Evolutionary conservation across 2,888 invertebrate species (phyloP), one percentile per base, ranked within the genome.

Genomic region (Pseudococcus longispinus): DNA sequence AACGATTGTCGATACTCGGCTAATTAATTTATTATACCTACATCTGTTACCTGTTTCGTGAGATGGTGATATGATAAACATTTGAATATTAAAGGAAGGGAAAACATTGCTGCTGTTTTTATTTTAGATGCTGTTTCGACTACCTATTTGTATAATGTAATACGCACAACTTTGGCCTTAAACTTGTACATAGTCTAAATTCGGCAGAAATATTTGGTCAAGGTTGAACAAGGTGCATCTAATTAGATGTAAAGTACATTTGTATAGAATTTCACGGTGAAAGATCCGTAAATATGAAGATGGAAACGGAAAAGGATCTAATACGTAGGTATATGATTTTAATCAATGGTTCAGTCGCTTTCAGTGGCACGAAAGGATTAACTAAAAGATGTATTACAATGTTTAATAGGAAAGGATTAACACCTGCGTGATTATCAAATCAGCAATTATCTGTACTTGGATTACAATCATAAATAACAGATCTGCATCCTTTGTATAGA

Each of bases 191-290:
- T 32, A 32, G 32, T 32, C 60, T 60, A 60, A 60, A 70, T 29
- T 70, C 70, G 70, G 29, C 23, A 70, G 13, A 29, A 70, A 70
- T 70, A 70, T 70, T 70, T 70, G 70, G 70, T 70, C 70, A 70
- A 29, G 70, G 70, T 70, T 70, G 15, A 29, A 29, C 29, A 1
- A 13, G 13, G 15, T 70, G 29, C 29, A 70, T 29, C 11, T 70
- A 70, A 70, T 70, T 70, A 70, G 32, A 32, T 32, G 32, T 32
- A 32, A 32, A 32, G 6, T 70, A 18, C 1, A 70, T 8, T 3
- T 13, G 6, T 4, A 26, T 29, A n/a, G 15, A 18, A 44, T 44
- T 44, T 11, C 15, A 23, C 26, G 60, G 26, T 65, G 60, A 65
- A 65, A 65, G 60, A 65, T 32, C 2, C 32, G 6, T 5, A 65